These are phyloP conservation scores for Leptoteleia sp. DNA, from an alignment of 1,140 invertebrate species.

Conservation along the genomic window DNA sequence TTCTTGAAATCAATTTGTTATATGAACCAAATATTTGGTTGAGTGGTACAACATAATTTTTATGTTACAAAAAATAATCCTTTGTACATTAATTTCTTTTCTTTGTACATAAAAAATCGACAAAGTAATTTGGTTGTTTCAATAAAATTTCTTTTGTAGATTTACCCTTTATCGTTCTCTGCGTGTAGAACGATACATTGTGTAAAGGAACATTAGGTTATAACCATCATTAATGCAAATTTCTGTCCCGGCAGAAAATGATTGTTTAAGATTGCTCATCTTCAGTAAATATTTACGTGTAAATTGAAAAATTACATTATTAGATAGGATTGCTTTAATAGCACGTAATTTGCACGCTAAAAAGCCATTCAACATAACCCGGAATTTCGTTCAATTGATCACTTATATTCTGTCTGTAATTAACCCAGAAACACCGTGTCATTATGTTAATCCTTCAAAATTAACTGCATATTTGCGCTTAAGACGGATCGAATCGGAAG, in stretches of 20 bases:
- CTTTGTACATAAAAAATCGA: too few relatives aligned
- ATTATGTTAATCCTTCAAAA: slow-evolving; percentile 50
- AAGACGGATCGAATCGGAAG: slow-evolving; percentile 6
- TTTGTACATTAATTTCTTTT: too few relatives aligned
- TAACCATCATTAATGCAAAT: neutral
- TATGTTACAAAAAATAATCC: too few relatives aligned
- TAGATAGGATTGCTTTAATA: neutral
- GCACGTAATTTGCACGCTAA: slow-evolving; percentile 13
- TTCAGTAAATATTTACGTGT: neutral
- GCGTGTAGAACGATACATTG: neutral
- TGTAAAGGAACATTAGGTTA: slow-evolving; percentile 2
- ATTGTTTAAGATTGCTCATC: neutral
- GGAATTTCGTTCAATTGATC: slow-evolving; percentile 34
- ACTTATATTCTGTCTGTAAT: slow-evolving; percentile 30
- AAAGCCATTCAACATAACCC: slow-evolving; percentile 19
- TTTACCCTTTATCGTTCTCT: too few relatives aligned
- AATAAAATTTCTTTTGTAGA: too few relatives aligned
- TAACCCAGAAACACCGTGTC: slow-evolving; percentile 40
- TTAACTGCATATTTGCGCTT: slow-evolving; percentile 5
- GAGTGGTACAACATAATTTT: too few relatives aligned
- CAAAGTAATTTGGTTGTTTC: too few relatives aligned
- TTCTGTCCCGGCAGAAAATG: slow-evolving; percentile 2
- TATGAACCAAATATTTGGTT: too few relatives aligned
- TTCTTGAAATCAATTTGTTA: too few relatives aligned
- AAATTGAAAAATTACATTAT: slow-evolving; percentile 22